A percentile compares a stretch with the other conserved stretches of the same genome.
Conservation (phyloP, 92 coral and sea anemone species). For the Muricea muricata region DNA sequence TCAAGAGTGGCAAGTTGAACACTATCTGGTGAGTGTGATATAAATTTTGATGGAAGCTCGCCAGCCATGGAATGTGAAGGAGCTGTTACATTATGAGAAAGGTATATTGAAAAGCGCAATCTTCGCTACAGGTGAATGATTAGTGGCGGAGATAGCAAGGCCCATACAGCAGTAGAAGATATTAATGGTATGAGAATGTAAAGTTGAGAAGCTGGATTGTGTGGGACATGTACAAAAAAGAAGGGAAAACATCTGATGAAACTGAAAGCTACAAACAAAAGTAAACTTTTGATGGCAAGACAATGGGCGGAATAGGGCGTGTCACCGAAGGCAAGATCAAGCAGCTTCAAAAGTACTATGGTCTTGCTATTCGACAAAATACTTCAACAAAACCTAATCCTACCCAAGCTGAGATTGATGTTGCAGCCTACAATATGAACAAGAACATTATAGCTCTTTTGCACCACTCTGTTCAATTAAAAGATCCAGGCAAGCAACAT, state of each 20-base stretch:
- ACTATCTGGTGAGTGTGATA: too few relatives aligned
- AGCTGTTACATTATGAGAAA: too few relatives aligned
- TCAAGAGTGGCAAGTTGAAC: too few relatives aligned
- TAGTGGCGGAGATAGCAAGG: too few relatives aligned
- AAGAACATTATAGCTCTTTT: conserved; percentile 26
- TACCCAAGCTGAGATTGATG: not conserved
- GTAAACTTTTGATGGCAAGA: conserved; percentile 17
- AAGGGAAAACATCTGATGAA: conserved; percentile 56
- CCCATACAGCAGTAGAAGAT: too few relatives aligned
- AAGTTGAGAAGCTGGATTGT: conserved; percentile 54
- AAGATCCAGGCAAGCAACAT: not conserved
- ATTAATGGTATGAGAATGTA: too few relatives aligned
- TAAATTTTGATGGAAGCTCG: too few relatives aligned
- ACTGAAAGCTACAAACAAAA: conserved; percentile 34
- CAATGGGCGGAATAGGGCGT: not conserved
- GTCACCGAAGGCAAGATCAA: not conserved
- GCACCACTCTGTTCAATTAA: conserved; percentile 7
- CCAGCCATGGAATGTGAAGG: too few relatives aligned
- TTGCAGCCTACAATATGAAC: conserved; percentile 9
- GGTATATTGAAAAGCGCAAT: too few relatives aligned
- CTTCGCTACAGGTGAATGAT: too few relatives aligned
- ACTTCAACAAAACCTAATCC: not conserved
- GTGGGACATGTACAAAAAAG: conserved; percentile 62
- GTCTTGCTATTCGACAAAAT: not conserved
- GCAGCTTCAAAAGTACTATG: not conserved